Percentiles rank a stretch among this genome's conserved stretches.
Conservation (phyloP, 2,797 vertebrate genomes). For the Octomys mimax region DNA sequence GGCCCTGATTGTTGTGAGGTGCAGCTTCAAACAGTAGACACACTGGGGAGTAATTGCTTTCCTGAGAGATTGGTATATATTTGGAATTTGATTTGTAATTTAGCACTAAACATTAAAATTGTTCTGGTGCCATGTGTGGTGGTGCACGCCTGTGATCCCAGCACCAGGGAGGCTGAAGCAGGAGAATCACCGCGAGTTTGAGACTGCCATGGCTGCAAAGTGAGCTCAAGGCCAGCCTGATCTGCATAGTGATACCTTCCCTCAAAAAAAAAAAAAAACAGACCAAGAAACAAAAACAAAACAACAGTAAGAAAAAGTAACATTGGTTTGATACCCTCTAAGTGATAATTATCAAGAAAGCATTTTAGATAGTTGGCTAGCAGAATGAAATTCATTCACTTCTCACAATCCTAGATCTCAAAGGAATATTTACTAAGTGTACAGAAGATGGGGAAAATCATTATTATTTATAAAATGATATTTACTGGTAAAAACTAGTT, state of each 20-base stretch:
- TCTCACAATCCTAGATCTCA: neutral
- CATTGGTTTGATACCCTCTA: neutral
- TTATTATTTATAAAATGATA: neutral
- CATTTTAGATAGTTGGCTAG: neutral
- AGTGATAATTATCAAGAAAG: neutral
- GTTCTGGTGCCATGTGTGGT: neutral
- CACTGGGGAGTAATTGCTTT: neutral
- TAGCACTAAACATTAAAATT: slow-evolving; percentile 13
- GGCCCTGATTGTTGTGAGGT: neutral
- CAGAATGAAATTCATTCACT: neutral
- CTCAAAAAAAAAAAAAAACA: no score
- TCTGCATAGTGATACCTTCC: no score
- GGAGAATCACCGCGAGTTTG: no score
- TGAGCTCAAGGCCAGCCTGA: no score
- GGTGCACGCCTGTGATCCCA: no score
- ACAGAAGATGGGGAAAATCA: neutral
- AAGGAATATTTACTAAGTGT: neutral
- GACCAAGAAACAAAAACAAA: no score
- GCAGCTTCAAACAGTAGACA: neutral
- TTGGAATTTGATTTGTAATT: slow-evolving; percentile 41
- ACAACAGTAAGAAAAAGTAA: no score
- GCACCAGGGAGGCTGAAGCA: no score
- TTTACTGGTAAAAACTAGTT: neutral
- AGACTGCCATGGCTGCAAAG: no score
- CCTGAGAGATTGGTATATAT: neutral